Conservation (phyloP, 2,113 vertebrate genomes). For the Varanus salvator region DNA sequence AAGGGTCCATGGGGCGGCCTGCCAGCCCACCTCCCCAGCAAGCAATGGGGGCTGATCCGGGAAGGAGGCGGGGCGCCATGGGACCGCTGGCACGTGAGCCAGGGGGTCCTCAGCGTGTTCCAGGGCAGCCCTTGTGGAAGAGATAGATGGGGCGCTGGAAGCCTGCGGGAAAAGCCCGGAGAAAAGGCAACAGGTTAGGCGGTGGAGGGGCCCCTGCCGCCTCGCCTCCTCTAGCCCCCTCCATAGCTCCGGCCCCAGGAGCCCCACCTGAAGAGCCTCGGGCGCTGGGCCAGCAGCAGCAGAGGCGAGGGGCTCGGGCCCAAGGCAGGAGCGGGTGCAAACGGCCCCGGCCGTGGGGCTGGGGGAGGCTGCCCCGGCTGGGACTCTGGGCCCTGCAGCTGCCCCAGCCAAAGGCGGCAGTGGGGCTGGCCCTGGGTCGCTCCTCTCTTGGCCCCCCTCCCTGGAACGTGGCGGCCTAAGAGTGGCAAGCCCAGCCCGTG, state of each 20-base stretch:
- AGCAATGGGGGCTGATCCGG: background rate
- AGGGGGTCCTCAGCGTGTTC: background rate
- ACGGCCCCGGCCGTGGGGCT: no score
- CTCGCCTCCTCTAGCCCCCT: background rate
- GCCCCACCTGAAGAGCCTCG: no score
- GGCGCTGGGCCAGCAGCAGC: no score
- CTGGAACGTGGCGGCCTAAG: no score
- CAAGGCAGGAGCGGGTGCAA: no score
- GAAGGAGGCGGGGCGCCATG: background rate
- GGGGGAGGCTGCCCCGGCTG: no score
- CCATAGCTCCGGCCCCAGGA: background rate
- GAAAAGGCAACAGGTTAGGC: background rate
- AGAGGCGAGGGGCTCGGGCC: no score
- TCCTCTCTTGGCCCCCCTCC: no score
- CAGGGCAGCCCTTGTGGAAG: background rate
- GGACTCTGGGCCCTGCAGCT: no score
- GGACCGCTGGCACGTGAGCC: background rate
- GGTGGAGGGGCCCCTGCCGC: background rate
- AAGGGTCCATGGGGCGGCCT: background rate
- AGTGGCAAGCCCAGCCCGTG: no score
- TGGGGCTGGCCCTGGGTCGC: no score
- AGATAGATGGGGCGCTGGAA: conserved; percentile 41
- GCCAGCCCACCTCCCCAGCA: background rate
- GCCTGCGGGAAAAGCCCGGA: background rate
- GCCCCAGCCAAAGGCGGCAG: no score